Conservation (phyloP, 2,797 vertebrate genomes). For the Cossypha heuglini region DNA sequence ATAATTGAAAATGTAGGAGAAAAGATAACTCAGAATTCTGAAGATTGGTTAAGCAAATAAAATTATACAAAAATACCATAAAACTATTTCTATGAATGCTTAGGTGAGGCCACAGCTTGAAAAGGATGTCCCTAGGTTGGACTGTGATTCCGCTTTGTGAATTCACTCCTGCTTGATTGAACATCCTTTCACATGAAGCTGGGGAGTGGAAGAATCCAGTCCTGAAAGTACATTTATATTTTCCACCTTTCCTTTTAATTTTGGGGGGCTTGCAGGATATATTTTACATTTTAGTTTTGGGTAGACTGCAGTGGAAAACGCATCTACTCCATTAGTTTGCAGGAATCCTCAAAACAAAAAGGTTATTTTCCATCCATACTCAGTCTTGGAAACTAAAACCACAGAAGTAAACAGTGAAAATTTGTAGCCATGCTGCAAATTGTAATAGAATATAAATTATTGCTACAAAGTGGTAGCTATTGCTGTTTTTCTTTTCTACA, state of each 20-base stretch:
- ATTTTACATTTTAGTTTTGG: background rate
- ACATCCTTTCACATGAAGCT: background rate
- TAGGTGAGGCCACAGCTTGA: background rate
- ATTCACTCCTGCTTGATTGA: background rate
- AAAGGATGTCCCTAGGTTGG: background rate
- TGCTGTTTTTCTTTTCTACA: background rate
- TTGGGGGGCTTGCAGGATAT: background rate
- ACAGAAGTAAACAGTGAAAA: background rate
- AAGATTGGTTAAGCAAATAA: background rate
- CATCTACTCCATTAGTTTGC: background rate
- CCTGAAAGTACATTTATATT: background rate
- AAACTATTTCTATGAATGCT: background rate
- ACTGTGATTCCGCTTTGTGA: background rate
- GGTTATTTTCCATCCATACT: background rate
- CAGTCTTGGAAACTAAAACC: background rate
- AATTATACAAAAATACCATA: background rate
- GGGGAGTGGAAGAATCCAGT: background rate
- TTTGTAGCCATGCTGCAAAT: background rate
- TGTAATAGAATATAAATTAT: background rate
- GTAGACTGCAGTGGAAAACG: background rate
- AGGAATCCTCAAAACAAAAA: background rate
- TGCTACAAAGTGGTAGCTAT: background rate
- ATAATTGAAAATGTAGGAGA: background rate
- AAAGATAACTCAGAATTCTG: background rate
- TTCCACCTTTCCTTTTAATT: background rate